These are phyloP conservation scores for Antidorcas marsupialis DNA, from an alignment of 2,113 vertebrate species.

Conservation along the genomic window DNA sequence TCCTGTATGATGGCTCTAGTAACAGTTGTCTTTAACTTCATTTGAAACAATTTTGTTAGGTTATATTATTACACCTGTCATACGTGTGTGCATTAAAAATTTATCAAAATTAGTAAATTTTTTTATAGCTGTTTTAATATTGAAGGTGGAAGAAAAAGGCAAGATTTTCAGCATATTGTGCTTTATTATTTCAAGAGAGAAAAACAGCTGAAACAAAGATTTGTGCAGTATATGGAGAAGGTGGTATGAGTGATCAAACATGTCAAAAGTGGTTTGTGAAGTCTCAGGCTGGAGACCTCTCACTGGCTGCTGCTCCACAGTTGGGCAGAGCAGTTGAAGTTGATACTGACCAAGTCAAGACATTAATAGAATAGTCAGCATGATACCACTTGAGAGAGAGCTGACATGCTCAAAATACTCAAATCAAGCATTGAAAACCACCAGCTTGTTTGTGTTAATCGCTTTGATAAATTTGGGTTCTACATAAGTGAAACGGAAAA, in stretches of 20 bases:
- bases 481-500: neutral
- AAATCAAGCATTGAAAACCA: neutral
- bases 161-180: neutral
- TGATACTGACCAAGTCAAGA: neutral
- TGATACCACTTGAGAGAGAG: neutral
- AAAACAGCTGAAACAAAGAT: neutral
- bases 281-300: neutral
- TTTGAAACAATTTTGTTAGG: neutral
- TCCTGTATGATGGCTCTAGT: neutral
- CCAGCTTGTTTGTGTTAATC: neutral
- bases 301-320: neutral
- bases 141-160: neutral
- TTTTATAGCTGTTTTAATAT: neutral
- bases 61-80: neutral
- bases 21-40: neutral
- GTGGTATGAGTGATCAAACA: neutral
- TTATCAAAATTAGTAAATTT: neutral
- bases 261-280: neutral
- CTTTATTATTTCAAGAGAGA: neutral
- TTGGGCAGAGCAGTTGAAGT: neutral
- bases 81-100: neutral
- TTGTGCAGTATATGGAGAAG: neutral
- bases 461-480: neutral
- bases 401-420: neutral
- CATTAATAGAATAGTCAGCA: neutral